Evolutionary conservation across 2,888 invertebrate species (phyloP), one percentile per base, ranked within the genome.

Genomic region (Troides aeacus): DNA sequence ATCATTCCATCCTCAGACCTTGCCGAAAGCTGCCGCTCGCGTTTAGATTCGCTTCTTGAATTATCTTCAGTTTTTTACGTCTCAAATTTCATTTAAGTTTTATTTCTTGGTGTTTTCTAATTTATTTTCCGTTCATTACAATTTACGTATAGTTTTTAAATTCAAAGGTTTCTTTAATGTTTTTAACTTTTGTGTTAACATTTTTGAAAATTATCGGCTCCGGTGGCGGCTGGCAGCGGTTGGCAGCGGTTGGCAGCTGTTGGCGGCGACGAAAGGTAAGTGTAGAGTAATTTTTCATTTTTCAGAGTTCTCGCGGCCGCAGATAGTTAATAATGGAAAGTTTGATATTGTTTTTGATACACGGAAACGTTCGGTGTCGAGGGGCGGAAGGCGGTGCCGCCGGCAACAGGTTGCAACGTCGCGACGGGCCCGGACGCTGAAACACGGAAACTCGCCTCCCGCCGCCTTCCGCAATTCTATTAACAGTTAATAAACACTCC

Each of bases 321-420:
- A 46, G 18, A 53, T 24, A 53, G 23, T 63, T 57, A 65, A 58
- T 50, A 61, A 62, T 46, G 56, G 57, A 64, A 58, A 68, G 21
- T 71, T 72, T 67, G 64, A 59, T 60, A 42, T 39, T 24, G 56
- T 17, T 42, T 17, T 61, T 53, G 71, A 71, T 60, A 61, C 60
- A 12, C 74, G 73, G 74, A 74, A 75, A 76, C 72, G 70, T 69
- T 67, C 71, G 60, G 78, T 77, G 78, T 75, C 80, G 86, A 90
- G 87, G 91, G 91, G 92, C 92, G 92, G 88, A 90, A 92, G 92
- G 92, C 92, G 92, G 86, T 86, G 81, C 90, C 90, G 87, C 71
- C 87, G 88, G 90, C 92, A 92, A 92, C 92, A 92, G 92, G 92
- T 92, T 88, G 90, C 80, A 76, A 78, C 76, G 75, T 72, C 71